Evolutionary conservation across 1,140 invertebrate genomes (phyloP).

Genomic region (Hypothenemus hampei): DNA sequence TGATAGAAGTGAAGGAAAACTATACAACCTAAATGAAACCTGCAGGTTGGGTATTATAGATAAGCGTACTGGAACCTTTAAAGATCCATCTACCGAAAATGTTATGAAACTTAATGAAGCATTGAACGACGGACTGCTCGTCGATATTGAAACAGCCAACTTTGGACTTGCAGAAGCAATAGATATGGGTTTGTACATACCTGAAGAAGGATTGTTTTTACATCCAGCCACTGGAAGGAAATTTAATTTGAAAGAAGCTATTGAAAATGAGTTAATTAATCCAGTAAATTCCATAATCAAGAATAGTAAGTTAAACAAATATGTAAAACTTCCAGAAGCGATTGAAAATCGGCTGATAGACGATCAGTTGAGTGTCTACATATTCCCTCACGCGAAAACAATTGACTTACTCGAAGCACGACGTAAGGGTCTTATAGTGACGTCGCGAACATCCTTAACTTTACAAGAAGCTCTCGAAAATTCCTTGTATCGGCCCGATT

Average conservation of each 20-base stretch:
- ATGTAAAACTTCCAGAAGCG: conserved; percentile 70
- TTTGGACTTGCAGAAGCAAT: conserved; percentile 80
- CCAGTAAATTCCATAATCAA: conserved; percentile 74
- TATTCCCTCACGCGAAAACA: conserved; percentile 56
- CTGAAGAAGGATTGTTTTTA: conserved; percentile 65
- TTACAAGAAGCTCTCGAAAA: conserved; percentile 75
- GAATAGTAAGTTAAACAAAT: conserved; percentile 62
- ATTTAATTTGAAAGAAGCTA: conserved; percentile 73
- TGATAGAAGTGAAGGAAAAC: conserved; percentile 62
- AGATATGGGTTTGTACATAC: conserved; percentile 75
- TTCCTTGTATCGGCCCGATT: conserved; percentile 69
- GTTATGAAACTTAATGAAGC: conserved; percentile 66
- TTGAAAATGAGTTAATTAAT: conserved; percentile 76
- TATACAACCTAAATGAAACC: conserved; percentile 70
- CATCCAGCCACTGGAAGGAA: conserved; percentile 76
- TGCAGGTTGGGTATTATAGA: conserved; percentile 80
- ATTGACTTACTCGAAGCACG: conserved; percentile 68
- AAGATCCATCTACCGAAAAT: conserved; percentile 61
- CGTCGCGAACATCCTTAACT: conserved; percentile 61
- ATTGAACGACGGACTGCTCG: conserved; percentile 68
- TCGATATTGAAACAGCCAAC: conserved; percentile 77
- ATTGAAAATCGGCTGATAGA: conserved; percentile 70
- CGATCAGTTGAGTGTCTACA: conserved; percentile 63
- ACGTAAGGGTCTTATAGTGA: conserved; percentile 68
- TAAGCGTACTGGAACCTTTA: conserved; percentile 70